A percentile compares a stretch with the other conserved stretches of the same genome.
Evolutionary conservation across 2,797 vertebrate species (phyloP).

Genomic region (Apogon talboti): DNA sequence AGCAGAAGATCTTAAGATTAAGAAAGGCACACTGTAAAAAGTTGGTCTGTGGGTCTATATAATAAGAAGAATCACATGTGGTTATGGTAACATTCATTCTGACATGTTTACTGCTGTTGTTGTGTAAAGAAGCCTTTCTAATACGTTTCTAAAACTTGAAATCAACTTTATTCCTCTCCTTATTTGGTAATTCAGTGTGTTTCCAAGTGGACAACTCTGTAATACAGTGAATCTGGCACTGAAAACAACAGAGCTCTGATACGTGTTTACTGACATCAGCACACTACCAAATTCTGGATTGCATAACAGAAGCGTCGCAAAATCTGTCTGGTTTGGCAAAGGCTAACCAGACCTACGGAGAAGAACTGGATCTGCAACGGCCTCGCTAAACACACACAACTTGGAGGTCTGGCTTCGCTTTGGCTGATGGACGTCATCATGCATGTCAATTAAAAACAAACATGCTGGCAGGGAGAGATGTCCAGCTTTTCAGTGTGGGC

Average conservation of each 20-base stretch:
- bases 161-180: background rate
- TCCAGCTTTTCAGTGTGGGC: slow-evolving; percentile 49
- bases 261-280: slow-evolving; percentile 39
- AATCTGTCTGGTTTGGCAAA: slow-evolving; percentile 45
- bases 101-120: slow-evolving; percentile 1
- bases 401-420: slow-evolving; percentile 69
- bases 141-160: background rate
- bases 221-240: slow-evolving; percentile 18
- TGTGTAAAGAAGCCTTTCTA: background rate
- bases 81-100: slow-evolving; percentile 21
- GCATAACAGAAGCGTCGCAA: slow-evolving; percentile 39
- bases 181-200: background rate
- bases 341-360: slow-evolving; percentile 45
- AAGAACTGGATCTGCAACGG: slow-evolving; percentile 46
- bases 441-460: slow-evolving; percentile 71
- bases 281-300: slow-evolving; percentile 23
- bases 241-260: slow-evolving; percentile 27
- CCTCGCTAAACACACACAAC: slow-evolving; percentile 69
- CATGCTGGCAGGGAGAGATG: slow-evolving; percentile 41
- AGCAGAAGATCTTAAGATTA: slow-evolving; percentile 22
- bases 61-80: slow-evolving; percentile 13
- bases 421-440: slow-evolving; percentile 67
- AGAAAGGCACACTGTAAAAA: slow-evolving; percentile 29
- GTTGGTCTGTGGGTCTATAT: slow-evolving; percentile 1
- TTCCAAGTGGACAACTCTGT: background rate